phyloP scores from a whole-genome alignment of 1,140 invertebrate species.

The Anagrus nilaparvatae region DNA sequence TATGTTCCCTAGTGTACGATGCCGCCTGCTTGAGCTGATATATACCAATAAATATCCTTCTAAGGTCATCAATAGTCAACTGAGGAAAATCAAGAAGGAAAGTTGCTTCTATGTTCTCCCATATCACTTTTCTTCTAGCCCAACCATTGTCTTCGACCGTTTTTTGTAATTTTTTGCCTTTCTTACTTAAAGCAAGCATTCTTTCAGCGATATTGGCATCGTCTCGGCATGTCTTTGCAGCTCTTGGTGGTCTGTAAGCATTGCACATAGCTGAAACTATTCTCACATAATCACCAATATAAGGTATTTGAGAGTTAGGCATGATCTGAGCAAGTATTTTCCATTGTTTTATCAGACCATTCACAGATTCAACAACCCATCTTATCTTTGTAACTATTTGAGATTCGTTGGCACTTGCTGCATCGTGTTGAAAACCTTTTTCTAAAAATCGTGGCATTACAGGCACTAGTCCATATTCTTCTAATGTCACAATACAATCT shows the following conservation, averaged over 20 bases:
- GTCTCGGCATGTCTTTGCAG: neutral
- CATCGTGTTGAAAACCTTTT: neutral
- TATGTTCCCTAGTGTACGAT: slow-evolving; percentile 5
- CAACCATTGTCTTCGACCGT: neutral
- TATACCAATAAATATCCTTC: neutral
- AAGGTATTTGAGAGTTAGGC: slow-evolving; percentile 3
- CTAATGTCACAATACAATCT: neutral
- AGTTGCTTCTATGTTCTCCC: slow-evolving; percentile 1
- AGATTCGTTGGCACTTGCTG: neutral
- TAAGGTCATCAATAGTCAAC: slow-evolving; percentile 1
- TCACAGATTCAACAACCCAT: neutral
- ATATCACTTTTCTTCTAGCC: slow-evolving; percentile 5
- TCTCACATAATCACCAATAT: slow-evolving; percentile 1
- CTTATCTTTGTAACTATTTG: neutral
- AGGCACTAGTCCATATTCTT: slow-evolving; percentile 2
- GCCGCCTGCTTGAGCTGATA: slow-evolving; percentile 3
- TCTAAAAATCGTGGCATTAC: too few relatives aligned
- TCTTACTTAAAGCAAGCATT: neutral
- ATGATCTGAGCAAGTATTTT: neutral
- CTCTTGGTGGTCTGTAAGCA: slow-evolving; percentile 2
- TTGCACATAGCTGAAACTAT: slow-evolving; percentile 5
- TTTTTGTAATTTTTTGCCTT: neutral
- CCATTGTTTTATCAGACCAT: neutral
- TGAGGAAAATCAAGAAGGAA: slow-evolving; percentile 1
- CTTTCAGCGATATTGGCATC: neutral